Percentiles rank a stretch among this genome's conserved stretches.
These are phyloP conservation scores for Heptranchias perlo DNA, from an alignment of 2,113 vertebrate genomes.

Conservation along the genomic window DNA sequence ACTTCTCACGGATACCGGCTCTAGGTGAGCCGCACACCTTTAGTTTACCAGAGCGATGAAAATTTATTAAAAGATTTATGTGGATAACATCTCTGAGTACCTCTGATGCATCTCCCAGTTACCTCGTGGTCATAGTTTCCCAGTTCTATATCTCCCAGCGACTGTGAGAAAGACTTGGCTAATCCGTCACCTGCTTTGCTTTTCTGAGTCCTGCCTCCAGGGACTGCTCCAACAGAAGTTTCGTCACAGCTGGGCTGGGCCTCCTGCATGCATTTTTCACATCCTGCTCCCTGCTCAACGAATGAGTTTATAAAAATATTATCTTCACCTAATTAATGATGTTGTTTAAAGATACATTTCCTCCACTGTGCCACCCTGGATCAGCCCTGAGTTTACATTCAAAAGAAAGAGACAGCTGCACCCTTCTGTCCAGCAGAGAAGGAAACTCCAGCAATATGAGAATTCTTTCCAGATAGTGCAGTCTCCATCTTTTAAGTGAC, in stretches of 20 bases:
- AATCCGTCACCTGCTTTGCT: background rate
- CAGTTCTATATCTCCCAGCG: background rate
- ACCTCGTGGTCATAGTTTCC: background rate
- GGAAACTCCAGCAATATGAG: background rate
- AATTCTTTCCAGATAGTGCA: background rate
- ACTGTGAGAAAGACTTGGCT: background rate
- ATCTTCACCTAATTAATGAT: background rate
- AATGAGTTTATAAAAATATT: conserved; percentile 8
- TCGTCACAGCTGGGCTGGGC: background rate
- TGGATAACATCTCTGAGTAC: background rate
- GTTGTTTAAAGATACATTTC: background rate
- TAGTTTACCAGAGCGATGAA: background rate
- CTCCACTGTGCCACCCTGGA: background rate
- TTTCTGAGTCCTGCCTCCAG: background rate
- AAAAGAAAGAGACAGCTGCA: background rate
- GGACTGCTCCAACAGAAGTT: background rate
- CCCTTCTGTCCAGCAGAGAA: background rate
- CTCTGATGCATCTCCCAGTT: background rate
- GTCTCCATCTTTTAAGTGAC: background rate
- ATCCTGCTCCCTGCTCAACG: background rate
- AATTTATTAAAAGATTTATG: background rate
- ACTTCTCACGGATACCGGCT: background rate
- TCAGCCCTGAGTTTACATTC: background rate
- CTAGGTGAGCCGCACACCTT: background rate
- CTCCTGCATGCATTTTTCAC: background rate